Conservation (phyloP, 2,113 vertebrate species). For the Cephalopholis sonnerati region DNA sequence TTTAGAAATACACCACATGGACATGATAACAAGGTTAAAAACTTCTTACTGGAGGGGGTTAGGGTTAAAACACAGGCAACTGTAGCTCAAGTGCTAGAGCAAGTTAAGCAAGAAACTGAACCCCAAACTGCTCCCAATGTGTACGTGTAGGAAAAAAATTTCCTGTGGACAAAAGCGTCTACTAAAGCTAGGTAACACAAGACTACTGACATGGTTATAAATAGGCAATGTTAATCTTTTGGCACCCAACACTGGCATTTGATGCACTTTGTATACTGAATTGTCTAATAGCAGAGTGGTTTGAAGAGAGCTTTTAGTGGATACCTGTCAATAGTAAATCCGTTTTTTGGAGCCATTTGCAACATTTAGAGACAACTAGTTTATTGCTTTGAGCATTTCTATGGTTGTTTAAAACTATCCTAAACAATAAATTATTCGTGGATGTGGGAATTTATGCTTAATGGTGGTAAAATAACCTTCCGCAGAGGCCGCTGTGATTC, state of each 20-base stretch:
- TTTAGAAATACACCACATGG: no score
- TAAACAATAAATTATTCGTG: constrained; percentile 12
- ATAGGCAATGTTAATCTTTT: no score
- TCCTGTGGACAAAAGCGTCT: neutral
- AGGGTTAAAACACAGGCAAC: neutral
- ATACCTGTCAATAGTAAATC: neutral
- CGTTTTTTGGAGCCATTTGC: neutral
- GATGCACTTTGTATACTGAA: neutral
- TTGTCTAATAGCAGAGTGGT: neutral
- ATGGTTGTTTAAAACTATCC: neutral
- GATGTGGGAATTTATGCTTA: neutral
- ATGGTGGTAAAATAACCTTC: neutral
- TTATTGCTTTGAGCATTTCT: neutral
- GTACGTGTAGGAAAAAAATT: neutral
- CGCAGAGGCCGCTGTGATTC: neutral
- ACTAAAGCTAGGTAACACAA: neutral
- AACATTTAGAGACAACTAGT: neutral
- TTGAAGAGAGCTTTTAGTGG: neutral
- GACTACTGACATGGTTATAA: neutral
- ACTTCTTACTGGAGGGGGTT: no score
- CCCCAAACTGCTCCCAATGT: neutral
- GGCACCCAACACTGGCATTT: neutral
- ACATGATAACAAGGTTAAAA: no score
- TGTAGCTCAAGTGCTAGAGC: neutral
- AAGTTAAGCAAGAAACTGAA: neutral